Base-by-base conservation (phyloP, 2,888 invertebrate species). In the Thymelicus lineola region DNA sequence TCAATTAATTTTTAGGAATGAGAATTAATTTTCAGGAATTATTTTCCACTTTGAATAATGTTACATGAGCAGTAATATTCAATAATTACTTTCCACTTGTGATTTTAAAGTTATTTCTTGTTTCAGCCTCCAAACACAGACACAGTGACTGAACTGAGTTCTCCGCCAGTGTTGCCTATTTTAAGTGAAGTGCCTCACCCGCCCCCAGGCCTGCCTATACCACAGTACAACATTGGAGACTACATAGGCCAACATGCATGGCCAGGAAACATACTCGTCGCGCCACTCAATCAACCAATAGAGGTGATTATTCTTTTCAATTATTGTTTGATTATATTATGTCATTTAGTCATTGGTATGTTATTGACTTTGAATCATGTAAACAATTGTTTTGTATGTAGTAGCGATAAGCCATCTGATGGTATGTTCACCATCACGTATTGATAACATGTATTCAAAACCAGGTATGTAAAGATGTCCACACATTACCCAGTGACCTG, bases 181-280 rank as follows among this genome's bases (percentile, higher is more conserved):
- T 73, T 93, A 50, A 83, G 87, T 15, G 93, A 93, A 74, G 88
- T 93, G 42, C 82, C 89, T 14, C 93, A 90, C 70, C 90, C 93
- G 0, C 94, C 94, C 0, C 93, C 93, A 0, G 94, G 94, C 6
- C 77, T 94, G 69, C 91, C 94, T 1, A 74, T 94, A 62, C 92
- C 94, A 71, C 94, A 93, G 77, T 93, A 93, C 78, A 91, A 87
- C 75, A 87, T 94, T 77, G 89, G 85, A 65, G 94, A 94, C 64
- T 94, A 89, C 73, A 88, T 93, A 69, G 89, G 87, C 50, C 94
- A 89, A 74, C 91, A 90, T 70, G 81, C 88, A 28, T 94, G 94
- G 94, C 88, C 91, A 53, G 85, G 88, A 5, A 93, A 93, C 75
- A 90, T 93, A 72, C 91, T 94, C 73, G 91, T 93, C 7, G 85